A percentile compares a stretch with the other conserved stretches of the same genome.
phyloP scores from a whole-genome alignment of 2,888 invertebrate species.

The Phragmatobia fuliginosa region DNA sequence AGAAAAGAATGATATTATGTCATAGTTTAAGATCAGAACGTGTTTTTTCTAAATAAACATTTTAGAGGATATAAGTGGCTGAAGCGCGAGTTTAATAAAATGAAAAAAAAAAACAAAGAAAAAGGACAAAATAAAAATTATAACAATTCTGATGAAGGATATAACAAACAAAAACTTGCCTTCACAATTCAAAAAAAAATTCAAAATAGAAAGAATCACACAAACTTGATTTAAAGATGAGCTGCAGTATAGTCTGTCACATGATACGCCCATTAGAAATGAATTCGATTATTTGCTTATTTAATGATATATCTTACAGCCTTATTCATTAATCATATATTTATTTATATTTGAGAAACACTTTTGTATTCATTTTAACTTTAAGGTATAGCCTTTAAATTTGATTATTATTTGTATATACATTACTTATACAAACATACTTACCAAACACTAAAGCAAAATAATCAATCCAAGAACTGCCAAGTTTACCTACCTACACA shows the following conservation, averaged over 20 bases:
- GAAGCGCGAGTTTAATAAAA: neutral
- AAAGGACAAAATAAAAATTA: neutral
- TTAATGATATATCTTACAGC: too few species aligned
- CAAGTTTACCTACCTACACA: neutral
- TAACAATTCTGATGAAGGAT: too few species aligned
- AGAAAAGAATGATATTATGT: neutral
- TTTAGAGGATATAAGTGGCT: neutral
- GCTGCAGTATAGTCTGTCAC: neutral
- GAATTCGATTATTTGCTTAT: too few species aligned
- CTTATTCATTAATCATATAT: too few species aligned
- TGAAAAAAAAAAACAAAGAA: neutral
- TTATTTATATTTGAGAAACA: too few species aligned
- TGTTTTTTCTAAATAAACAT: neutral
- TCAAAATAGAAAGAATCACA: too few species aligned
- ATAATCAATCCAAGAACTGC: neutral
- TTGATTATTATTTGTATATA: neutral
- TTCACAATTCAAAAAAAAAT: too few species aligned
- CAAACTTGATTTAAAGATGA: neutral
- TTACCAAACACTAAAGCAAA: neutral
- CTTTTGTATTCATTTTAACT: too few species aligned
- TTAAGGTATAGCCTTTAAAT: too few species aligned
- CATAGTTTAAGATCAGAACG: neutral
- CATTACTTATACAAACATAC: neutral
- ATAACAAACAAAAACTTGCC: too few species aligned
- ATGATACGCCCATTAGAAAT: neutral